Evolutionary conservation across 1,140 invertebrate species (phyloP).

Genomic region (Marisa cornuarietis): DNA sequence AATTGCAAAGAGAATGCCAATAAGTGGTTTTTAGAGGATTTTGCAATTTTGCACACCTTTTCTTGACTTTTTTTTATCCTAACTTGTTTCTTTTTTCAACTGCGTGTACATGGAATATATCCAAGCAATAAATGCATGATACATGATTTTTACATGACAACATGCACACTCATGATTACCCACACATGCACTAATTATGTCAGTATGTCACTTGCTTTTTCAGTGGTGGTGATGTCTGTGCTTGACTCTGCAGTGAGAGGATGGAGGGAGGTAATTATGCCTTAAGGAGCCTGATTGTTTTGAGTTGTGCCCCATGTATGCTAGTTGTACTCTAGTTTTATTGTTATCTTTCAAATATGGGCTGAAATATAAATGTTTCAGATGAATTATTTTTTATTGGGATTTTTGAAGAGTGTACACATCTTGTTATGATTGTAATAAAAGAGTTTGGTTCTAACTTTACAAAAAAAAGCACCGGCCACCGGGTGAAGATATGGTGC

Average conservation of each 20-base stretch:
- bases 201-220: slow-evolving; percentile 29
- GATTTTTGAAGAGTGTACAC: too few relatives aligned
- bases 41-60: slow-evolving; percentile 33
- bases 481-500: not conserved
- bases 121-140: not conserved
- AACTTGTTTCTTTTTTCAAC: not conserved
- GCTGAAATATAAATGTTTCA: too few relatives aligned
- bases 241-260: slow-evolving; percentile 41
- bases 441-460: not conserved
- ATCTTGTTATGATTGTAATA: too few relatives aligned
- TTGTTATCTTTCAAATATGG: too few relatives aligned
- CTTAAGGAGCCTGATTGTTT: not conserved
- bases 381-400: too few relatives aligned
- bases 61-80: slow-evolving; percentile 40
- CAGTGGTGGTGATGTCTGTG: slow-evolving; percentile 56
- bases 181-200: not conserved
- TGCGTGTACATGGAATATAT: too few relatives aligned
- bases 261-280: slow-evolving; percentile 54
- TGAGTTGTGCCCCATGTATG: not conserved
- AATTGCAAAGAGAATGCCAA: not conserved
- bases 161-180: not conserved
- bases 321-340: too few relatives aligned
- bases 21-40: not conserved
- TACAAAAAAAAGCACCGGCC: not conserved
- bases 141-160: not conserved